These are phyloP conservation scores for Lucilia cuprina DNA, from an alignment of 1,140 invertebrate species.

Conservation along the genomic window DNA sequence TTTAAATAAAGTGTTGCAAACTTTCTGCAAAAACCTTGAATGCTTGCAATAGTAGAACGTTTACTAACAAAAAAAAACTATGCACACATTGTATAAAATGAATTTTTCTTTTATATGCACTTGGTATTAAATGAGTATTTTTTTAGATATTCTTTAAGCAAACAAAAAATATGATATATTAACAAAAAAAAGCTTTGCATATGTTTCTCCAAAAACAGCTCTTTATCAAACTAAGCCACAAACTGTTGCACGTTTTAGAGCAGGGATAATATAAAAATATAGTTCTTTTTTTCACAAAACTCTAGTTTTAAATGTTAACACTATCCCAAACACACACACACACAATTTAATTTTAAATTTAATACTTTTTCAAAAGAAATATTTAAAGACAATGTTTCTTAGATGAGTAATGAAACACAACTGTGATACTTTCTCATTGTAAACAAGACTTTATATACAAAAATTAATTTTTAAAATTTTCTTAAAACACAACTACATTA, in stretches of 20 bases:
- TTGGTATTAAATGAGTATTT: no score
- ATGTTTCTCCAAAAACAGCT: not conserved
- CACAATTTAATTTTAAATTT: not conserved
- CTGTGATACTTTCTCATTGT: constrained; percentile 51
- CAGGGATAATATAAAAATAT: not conserved
- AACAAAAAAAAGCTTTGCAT: not conserved
- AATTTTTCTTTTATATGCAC: not conserved
- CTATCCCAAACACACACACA: not conserved
- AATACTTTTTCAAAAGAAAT: not conserved
- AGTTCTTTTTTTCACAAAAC: not conserved
- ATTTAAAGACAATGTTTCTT: not conserved
- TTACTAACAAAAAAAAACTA: not conserved
- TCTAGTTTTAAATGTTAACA: no score
- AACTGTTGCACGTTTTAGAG: not conserved
- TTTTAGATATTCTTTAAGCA: no score
- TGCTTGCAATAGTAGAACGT: no score
- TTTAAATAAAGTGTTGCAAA: no score
- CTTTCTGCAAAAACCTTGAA: no score
- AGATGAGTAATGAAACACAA: constrained; percentile 47
- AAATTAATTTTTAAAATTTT: constrained; percentile 46
- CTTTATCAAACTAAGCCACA: constrained; percentile 25
- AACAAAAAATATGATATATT: not conserved
- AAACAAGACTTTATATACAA: constrained; percentile 59
- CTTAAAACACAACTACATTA: not conserved
- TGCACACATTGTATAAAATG: not conserved